phyloP scores from a whole-genome alignment of 2,888 invertebrate species.

The Tiliacea citrago region DNA sequence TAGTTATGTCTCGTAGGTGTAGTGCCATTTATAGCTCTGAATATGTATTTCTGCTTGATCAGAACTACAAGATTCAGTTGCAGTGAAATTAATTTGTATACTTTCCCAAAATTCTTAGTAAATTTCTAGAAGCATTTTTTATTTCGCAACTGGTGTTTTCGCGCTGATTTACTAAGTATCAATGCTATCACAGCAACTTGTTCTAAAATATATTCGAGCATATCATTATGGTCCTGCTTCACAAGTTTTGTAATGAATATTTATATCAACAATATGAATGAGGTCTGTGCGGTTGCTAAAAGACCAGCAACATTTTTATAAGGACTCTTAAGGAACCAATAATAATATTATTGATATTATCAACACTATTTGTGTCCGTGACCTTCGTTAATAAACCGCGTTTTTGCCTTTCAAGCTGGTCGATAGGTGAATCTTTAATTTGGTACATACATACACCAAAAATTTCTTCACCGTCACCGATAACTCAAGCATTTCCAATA shows the following conservation, averaged over 20 bases:
- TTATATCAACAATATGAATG: background rate
- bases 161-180: background rate
- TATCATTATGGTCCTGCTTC: slow-evolving; percentile 23
- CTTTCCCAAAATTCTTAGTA: slow-evolving; percentile 32
- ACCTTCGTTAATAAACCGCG: background rate
- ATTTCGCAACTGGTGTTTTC: background rate
- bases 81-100: slow-evolving; percentile 23
- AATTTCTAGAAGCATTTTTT: background rate
- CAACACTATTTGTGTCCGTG: background rate
- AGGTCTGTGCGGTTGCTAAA: background rate
- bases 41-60: slow-evolving; percentile 1
- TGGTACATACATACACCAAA: background rate
- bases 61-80: slow-evolving; percentile 16
- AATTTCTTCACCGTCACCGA: slow-evolving; percentile 16
- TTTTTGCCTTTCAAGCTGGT: background rate
- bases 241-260: slow-evolving; percentile 24
- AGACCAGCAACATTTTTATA: background rate
- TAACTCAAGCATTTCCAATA: background rate
- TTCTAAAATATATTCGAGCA: slow-evolving; percentile 41
- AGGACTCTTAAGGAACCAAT: background rate
- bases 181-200: slow-evolving; percentile 16
- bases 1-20: slow-evolving; percentile 20
- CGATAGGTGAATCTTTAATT: background rate
- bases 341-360: slow-evolving; percentile 11
- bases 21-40: slow-evolving; percentile 13